Evolutionary conservation across 1,140 invertebrate species (phyloP), one percentile per base, ranked within the genome.

Genomic region (Cherax quadricarinatus): DNA sequence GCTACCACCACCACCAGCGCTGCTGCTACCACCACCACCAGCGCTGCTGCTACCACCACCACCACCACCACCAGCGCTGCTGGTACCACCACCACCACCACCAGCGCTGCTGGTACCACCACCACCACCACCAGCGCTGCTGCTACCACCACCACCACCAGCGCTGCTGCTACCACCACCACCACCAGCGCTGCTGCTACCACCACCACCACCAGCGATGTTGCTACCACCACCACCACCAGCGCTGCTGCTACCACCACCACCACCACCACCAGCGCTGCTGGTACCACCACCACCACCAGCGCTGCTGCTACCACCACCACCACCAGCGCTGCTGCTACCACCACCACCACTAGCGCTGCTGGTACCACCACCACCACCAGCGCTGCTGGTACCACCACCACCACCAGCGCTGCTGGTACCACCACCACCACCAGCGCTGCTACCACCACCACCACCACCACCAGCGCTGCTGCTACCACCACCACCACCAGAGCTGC

Each of bases 271-370:
- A n/a, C n/a, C n/a, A n/a, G n/a, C n/a, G n/a, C n/a, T n/a, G n/a
- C n/a, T n/a, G n/a, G n/a, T n/a, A n/a, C n/a, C n/a, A n/a, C n/a
- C n/a, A n/a, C n/a, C n/a, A n/a, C n/a, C n/a, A n/a, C n/a, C n/a
- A n/a, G n/a, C n/a, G n/a, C n/a, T n/a, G n/a, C n/a, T n/a, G n/a
- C 70, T 73, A 73, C 70, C 24, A 73, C 70, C 24, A 73, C 70
- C 24, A 73, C 70, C 24, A 73, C 70, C 2, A 73, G 18, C 24
- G 24, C 70, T 73, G 24, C 70, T 73, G 24, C 7, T 73, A 70
- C 66, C 66, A 70, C 66, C 66, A 70, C 66, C 12, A 70, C 66
- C n/a, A 70, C 66, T 70, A 12, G n/a, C n/a, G 12, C n/a, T n/a
- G n/a, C n/a, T n/a, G n/a, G n/a, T n/a, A n/a, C n/a, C n/a, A n/a